Evolutionary conservation across 2,797 vertebrate genomes (phyloP).

Genomic region (Mormyrops boulengeri): DNA sequence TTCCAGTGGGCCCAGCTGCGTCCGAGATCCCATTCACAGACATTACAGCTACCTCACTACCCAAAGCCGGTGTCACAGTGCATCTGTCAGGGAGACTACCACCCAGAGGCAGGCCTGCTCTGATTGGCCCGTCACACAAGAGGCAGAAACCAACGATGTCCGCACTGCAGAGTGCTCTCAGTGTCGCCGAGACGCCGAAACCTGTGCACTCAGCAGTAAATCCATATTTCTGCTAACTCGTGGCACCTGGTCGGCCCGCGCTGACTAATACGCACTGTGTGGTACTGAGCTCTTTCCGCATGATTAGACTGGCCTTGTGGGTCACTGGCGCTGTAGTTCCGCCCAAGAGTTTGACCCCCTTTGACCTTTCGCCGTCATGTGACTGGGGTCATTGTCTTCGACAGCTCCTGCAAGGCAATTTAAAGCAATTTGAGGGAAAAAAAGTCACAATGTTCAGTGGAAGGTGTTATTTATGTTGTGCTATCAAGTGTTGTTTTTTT

Average conservation of each 20-base stretch:
- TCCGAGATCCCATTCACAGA: not conserved
- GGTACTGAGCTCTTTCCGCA: conserved; percentile 61
- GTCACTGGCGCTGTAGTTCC: conserved; percentile 51
- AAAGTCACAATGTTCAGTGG: not conserved
- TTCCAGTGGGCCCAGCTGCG: not conserved
- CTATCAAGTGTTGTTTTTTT: not conserved
- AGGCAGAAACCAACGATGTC: not conserved
- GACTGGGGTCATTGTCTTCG: conserved; percentile 63
- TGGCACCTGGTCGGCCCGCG: conserved; percentile 52
- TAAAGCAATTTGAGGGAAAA: conserved; percentile 45
- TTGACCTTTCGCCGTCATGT: conserved; percentile 66
- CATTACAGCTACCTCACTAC: not conserved
- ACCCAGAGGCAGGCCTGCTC: not conserved
- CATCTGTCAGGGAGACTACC: conserved; percentile 12
- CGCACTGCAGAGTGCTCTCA: not conserved
- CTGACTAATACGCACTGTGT: conserved; percentile 47
- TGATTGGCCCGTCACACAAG: not conserved
- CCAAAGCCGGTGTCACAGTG: conserved; percentile 23
- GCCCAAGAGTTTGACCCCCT: conserved; percentile 68
- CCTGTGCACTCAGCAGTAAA: conserved; percentile 3
- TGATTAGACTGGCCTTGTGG: conserved; percentile 61
- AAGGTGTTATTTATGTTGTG: not conserved
- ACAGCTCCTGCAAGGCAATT: conserved; percentile 43
- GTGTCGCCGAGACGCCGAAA: not conserved
- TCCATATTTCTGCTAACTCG: conserved; percentile 33